Evolutionary conservation across 2,113 vertebrate species (phyloP), one percentile per base, ranked within the genome.

Genomic region (Nothocercus julius): DNA sequence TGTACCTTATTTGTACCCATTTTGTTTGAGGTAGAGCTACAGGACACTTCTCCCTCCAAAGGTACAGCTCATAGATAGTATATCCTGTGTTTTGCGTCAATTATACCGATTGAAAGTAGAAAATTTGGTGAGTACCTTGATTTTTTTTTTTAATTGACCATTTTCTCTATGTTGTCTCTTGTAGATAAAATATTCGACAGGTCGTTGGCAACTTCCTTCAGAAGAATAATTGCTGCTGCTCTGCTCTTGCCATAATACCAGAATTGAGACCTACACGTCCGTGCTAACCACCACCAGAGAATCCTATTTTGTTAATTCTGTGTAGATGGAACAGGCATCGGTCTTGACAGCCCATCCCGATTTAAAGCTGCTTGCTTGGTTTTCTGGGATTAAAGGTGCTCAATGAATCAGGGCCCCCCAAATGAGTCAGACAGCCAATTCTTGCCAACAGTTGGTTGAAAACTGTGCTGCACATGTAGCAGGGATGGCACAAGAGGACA

Each of bases 401-500:
- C 94, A 74, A 92, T 96, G 95, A 96, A 82, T 89, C 64, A 90
- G 70, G 94, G 93, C 93, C 95, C 89, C 91, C 95, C 97, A 96
- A 87, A 99, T 99, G 99, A 99, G 97, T 97, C 97, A 98, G 62
- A 49, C 97, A 58, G 96, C 96, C 97, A 91, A 98, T 96, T 98
- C 99, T 96, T 98, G 98, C 97, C 98, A 98, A 95, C 98, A 98
- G 95, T 97, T 98, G 96, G 98, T 98, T 92, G 99, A 99, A 94
- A 98, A 98, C 97, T 97, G 98, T 91, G 95, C 98, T 28, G 85
- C 95, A n/a, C 98, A 97, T 34, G 97, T 96, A 92, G 98, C 98
- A 83, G 98, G 98, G 75, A 99, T 99, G 99, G 99, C 99, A 19
- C 98, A 99, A 93, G 99, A 99, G 91, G 99, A 99, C 47, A 97